Evolutionary conservation across 2,797 vertebrate species (phyloP).

Genomic region (Myotis daubentonii): DNA sequence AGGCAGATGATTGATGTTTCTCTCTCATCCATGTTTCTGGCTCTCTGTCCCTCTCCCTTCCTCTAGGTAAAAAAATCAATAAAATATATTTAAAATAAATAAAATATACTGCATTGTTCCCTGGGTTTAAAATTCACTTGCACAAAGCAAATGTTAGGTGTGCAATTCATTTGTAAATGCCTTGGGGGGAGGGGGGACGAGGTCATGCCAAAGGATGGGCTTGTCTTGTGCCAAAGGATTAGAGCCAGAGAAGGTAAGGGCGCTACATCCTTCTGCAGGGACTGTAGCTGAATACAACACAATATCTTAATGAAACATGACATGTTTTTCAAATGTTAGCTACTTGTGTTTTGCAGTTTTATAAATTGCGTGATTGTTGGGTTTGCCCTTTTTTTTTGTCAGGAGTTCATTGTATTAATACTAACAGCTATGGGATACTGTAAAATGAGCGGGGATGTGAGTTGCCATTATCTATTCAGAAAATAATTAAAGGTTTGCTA

Average conservation of each 20-base stretch:
- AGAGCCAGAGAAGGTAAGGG: not conserved
- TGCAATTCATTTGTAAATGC: constrained; percentile 24
- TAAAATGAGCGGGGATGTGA: constrained; percentile 20
- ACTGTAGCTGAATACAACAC: not conserved
- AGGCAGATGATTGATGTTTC: no score
- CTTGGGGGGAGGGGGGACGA: not conserved
- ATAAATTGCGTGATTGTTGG: not conserved
- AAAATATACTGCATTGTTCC: constrained; percentile 58
- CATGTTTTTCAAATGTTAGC: constrained; percentile 52
- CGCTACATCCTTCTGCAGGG: not conserved
- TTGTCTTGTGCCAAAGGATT: not conserved
- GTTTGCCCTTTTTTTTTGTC: not conserved
- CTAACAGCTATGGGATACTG: constrained; percentile 4
- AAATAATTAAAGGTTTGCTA: constrained; percentile 30
- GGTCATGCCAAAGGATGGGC: not conserved
- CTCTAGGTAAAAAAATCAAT: no score
- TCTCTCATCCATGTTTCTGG: no score
- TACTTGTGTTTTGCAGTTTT: constrained; percentile 46
- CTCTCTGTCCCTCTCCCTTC: no score
- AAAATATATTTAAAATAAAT: not conserved
- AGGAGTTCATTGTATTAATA: not conserved
- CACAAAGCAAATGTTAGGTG: constrained; percentile 54
- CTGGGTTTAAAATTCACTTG: constrained; percentile 53
- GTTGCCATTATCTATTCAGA: constrained; percentile 8
- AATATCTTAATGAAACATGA: constrained; percentile 17